Base-by-base conservation (phyloP, 2,113 vertebrate species). In the Melanotaenia duboulayi region DNA sequence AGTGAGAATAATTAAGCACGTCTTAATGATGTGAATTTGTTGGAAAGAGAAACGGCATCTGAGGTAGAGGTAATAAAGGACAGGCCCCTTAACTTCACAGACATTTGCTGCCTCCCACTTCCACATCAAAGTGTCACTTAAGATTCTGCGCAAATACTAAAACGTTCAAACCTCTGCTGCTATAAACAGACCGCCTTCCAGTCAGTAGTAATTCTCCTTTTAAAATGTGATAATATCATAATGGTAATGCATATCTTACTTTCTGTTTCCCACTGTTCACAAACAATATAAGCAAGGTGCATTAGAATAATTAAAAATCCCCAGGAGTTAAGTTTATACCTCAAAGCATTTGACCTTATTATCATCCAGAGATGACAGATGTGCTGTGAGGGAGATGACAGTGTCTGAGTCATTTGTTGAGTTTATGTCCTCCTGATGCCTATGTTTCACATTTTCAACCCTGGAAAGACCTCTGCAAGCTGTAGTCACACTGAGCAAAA, bases 1-100 rank as follows among this genome's bases (percentile, higher is more conserved):
- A 87, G 60, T 89, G 78, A 71, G 87, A 84, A 87, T 84, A 78
- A 74, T 70, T 66, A 74, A 89, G 55, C 55, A 60, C 59, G 79
- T 77, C 56, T 78, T 78, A 78, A 70, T 40, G 70, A 65, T 32
- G 76, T 52, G 73, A 67, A 81, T 86, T 83, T 76, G 74, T 20
- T 87, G 80, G 50, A 78, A 82, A 66, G 62, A 69, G 49, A 79
- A 71, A 69, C 57, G 25, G 35, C 12, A 7, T 66, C 49, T 64
- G 59, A 76, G 60, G 71, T 70, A 35, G 72, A 69, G 77, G 65
- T 71, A 65, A 71, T 77, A 24, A 65, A 69, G 71, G 83, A 74
- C 11, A 40, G 25, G 70, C 65, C 77, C 70, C 35, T 80, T 72
- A 62, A 64, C 72, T 72, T 79, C 73, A 68, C 68, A 74, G 58